A percentile compares a stretch with the other conserved stretches of the same genome.
phyloP scores from a whole-genome alignment of 1,140 invertebrate genomes.

The Orchesella cincta region DNA sequence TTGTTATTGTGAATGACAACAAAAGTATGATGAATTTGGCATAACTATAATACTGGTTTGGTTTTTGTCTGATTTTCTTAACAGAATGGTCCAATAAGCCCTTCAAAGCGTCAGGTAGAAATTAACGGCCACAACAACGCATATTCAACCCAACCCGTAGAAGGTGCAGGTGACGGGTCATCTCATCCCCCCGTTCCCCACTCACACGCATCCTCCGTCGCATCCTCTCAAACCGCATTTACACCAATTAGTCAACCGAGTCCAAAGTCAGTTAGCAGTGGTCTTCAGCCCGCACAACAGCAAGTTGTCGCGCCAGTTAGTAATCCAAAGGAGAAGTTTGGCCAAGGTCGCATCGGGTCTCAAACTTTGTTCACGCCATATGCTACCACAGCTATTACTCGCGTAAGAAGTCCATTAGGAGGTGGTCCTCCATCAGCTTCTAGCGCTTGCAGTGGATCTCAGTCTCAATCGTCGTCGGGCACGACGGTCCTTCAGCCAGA shows the following conservation, averaged over 20 bases:
- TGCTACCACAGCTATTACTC: slow-evolving; percentile 47
- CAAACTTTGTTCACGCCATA: slow-evolving; percentile 50
- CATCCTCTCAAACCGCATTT: background rate
- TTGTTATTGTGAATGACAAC: too few relatives aligned
- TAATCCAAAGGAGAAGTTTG: slow-evolving; percentile 30
- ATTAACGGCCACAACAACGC: slow-evolving; percentile 2
- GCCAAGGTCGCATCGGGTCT: slow-evolving; percentile 21
- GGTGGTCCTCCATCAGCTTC: slow-evolving; percentile 20
- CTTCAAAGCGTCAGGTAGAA: background rate
- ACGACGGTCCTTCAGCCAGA: background rate
- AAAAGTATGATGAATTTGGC: background rate
- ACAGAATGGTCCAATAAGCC: slow-evolving; percentile 5
- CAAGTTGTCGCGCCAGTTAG: slow-evolving; percentile 15
- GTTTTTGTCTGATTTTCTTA: background rate
- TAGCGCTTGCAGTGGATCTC: slow-evolving; percentile 8
- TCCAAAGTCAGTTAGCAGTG: background rate
- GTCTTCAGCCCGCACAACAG: background rate
- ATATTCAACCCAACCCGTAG: background rate
- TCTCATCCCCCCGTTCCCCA: background rate
- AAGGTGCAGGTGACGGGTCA: background rate
- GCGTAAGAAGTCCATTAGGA: slow-evolving; percentile 42
- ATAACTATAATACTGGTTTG: background rate
- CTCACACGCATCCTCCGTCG: background rate
- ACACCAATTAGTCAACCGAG: background rate
- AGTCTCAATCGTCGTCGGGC: too few relatives aligned